These are phyloP conservation scores for Epizoanthus illoricatus DNA, from an alignment of 92 coral and sea anemone genomes.

Conservation along the genomic window DNA sequence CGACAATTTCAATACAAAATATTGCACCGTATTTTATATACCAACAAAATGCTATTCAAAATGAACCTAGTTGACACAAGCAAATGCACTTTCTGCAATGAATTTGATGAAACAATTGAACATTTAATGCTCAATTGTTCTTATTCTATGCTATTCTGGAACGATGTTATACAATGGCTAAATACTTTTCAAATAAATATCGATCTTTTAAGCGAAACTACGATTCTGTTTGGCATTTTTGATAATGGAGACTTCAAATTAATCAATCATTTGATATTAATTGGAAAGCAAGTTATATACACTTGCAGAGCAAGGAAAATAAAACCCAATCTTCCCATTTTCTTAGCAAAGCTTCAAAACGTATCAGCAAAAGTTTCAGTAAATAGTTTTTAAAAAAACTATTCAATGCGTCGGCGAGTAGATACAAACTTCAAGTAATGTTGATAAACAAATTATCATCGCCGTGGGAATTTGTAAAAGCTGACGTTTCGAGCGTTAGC, in stretches of 20 bases:
- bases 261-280: constrained; percentile 11
- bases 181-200: constrained; percentile 5
- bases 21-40: constrained; percentile 4
- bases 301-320: constrained; percentile 24
- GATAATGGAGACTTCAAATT: constrained; percentile 5
- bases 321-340: constrained; percentile 5
- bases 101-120: constrained; percentile 14
- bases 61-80: constrained; percentile 8
- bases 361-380: constrained; percentile 11
- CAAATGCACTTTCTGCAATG: neutral
- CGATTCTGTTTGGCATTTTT: constrained; percentile 8
- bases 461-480: neutral
- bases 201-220: neutral
- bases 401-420: constrained; percentile 19
- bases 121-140: constrained; percentile 12
- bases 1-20: constrained; percentile 11
- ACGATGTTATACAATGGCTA: constrained; percentile 6
- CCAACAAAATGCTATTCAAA: neutral
- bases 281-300: constrained; percentile 18
- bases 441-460: neutral
- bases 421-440: no score
- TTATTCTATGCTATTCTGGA: constrained; percentile 3
- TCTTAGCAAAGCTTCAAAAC: constrained; percentile 14
- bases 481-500: constrained; percentile 8
- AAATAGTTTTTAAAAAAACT: neutral